phyloP scores from a whole-genome alignment of 30 jellyfish, hydroid and myxozoan genomes.

The Cassiopea andromeda region DNA sequence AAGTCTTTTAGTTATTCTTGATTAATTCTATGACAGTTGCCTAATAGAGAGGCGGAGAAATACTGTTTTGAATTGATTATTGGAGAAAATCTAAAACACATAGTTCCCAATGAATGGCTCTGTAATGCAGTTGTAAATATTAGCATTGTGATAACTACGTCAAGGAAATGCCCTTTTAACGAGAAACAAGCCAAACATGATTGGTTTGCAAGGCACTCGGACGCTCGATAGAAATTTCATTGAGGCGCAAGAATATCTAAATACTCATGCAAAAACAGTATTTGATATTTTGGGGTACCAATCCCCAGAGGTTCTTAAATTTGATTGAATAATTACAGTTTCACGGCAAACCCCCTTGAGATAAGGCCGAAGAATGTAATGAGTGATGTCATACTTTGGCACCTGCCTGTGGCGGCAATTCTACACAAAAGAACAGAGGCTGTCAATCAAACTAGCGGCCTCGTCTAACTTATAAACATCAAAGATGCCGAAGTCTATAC shows the following conservation, averaged over 20 bases:
- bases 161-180: background rate
- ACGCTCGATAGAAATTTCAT: background rate
- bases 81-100: background rate
- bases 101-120: background rate
- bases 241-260: background rate
- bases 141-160: background rate
- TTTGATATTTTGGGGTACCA: too few relatives aligned
- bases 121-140: background rate
- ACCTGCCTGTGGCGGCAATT: conserved; percentile 99
- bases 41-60: background rate
- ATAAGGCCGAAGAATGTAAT: conserved; percentile 57
- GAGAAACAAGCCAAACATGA: too few relatives aligned
- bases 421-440: conserved; percentile 82
- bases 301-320: too few relatives aligned
- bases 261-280: background rate
- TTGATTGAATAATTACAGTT: background rate
- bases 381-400: conserved; percentile 99
- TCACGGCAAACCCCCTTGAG: conserved; percentile 17
- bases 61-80: background rate
- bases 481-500: conserved; percentile 94
- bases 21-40: too few relatives aligned
- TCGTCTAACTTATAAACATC: conserved; percentile 87
- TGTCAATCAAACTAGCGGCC: conserved; percentile 95
- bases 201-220: too few relatives aligned
- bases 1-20: too few relatives aligned